Base-by-base conservation (phyloP, 2,113 vertebrate species). In the Brienomyrus longianalis region DNA sequence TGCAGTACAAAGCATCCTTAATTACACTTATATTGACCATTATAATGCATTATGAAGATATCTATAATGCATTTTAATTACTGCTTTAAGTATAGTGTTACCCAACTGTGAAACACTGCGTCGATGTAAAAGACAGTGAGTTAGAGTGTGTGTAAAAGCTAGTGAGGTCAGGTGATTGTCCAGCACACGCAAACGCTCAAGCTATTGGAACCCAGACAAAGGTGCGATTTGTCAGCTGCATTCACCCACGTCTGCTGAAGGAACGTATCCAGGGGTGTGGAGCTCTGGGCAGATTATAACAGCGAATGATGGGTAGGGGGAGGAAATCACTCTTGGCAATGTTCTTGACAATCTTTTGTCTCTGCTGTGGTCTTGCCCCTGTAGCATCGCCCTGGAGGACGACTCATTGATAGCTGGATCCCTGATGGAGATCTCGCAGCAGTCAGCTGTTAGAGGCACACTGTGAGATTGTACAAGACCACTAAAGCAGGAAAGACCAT, bases 211-310 rank as follows among this genome's bases (percentile, higher is more conserved):
- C 13, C 35, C 83, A 86, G 88, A 50, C 70, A 90, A 91, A 84
- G 70, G 85, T 87, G 84, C 90, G 91, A 92, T 92, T 90, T 77
- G 70, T 90, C 83, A 91, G 19, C 83, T 84, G 27, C 51, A 91
- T 89, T 90, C 89, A 84, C 87, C 91, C 88, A 88, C 83, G 83
- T 90, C 89, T 56, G 83, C 90, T 84, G 89, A 56, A 90, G 77
- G 91, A 92, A 92, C 90, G 89, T 92, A 56, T 90, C 89, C 74
- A 17, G 70, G 70, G 35, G 3, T 77, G 74, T 80, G 15, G 27
- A 80, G 5, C 15, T 80, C 13, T 5, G 31, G 15, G 74, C 74
- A 8, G 74, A 80, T 19, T 80, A 39, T 7, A 11, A 7, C 70
- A 77, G 70, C 88, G 54, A 84, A 90, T 62, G 89, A 90, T 17